phyloP scores from a whole-genome alignment of 2,113 vertebrate genomes.

The Cyphomyrus discorhynchus region DNA sequence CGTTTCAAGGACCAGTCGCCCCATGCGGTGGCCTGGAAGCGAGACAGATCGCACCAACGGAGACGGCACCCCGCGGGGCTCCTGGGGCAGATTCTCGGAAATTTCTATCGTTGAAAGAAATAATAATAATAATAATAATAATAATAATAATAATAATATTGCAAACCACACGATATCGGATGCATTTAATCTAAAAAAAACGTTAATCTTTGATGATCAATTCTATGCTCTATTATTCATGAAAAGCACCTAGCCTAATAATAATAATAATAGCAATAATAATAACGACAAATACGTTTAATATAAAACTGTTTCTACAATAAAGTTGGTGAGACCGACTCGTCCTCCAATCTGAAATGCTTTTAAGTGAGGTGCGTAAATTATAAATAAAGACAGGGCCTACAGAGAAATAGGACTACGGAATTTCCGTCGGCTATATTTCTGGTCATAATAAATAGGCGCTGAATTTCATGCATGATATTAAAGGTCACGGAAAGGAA shows the following conservation, averaged over 20 bases:
- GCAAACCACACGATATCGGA: not conserved
- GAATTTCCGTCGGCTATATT: not conserved
- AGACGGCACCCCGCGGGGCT: not conserved
- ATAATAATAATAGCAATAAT: not conserved
- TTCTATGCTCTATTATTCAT: not conserved
- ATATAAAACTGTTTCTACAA: not conserved
- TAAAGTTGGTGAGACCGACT: not conserved
- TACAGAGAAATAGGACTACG: not conserved
- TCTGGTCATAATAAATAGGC: not conserved
- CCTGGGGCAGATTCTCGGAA: not conserved
- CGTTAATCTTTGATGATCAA: not conserved
- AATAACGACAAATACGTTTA: not conserved
- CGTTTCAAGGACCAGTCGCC: not conserved
- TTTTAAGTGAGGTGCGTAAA: not conserved
- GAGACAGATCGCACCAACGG: not conserved
- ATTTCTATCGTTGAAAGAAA: not conserved
- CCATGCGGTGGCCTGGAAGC: not conserved
- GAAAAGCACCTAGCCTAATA: not conserved
- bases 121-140: not conserved
- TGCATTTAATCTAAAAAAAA: not conserved
- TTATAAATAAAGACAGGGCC: not conserved
- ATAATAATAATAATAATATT: not conserved
- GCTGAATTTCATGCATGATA: not conserved
- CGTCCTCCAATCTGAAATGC: not conserved
- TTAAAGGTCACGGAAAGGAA: not conserved